Conservation (phyloP, 2,113 vertebrate genomes). For the Phylloscopus whistleri region DNA sequence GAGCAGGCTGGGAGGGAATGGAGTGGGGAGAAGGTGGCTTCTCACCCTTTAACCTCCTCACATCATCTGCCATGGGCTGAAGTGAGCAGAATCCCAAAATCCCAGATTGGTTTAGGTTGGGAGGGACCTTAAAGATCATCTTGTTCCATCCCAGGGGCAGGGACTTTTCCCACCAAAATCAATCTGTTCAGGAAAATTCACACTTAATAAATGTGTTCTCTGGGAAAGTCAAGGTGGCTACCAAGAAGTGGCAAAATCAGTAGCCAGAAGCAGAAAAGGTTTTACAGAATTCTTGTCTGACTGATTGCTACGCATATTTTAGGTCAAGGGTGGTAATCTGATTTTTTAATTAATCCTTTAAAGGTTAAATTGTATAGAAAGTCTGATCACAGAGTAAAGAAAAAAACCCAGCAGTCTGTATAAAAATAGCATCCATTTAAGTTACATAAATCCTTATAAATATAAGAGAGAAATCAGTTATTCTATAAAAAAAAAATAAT, state of each 20-base stretch:
- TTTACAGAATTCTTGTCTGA: neutral
- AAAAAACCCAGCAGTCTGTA: neutral
- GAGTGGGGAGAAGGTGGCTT: neutral
- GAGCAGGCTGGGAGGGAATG: neutral
- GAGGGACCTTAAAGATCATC: neutral
- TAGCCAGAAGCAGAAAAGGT: neutral
- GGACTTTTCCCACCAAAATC: neutral
- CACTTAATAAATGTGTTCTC: conserved; percentile 30
- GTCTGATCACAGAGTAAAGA: neutral
- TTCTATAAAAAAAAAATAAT: conserved; percentile 44
- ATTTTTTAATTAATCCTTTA: conserved; percentile 9
- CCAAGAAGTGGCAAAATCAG: conserved; percentile 30
- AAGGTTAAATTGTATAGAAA: conserved; percentile 38
- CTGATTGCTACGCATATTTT: conserved; percentile 62
- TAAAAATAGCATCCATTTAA: conserved; percentile 71
- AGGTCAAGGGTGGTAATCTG: conserved; percentile 40
- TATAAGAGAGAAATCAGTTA: conserved; percentile 60
- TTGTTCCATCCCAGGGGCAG: neutral
- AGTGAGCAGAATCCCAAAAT: neutral
- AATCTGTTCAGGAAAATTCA: conserved; percentile 51
- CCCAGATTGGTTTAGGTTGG: too few relatives aligned
- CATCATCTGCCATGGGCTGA: neutral
- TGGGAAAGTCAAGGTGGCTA: conserved; percentile 34
- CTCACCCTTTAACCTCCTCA: neutral
- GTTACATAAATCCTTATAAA: conserved; percentile 71